Percentiles rank a stretch among this genome's conserved stretches.
These are phyloP conservation scores for Gymnoscopelus microlampas DNA, from an alignment of 2,797 vertebrate genomes.

Conservation along the genomic window DNA sequence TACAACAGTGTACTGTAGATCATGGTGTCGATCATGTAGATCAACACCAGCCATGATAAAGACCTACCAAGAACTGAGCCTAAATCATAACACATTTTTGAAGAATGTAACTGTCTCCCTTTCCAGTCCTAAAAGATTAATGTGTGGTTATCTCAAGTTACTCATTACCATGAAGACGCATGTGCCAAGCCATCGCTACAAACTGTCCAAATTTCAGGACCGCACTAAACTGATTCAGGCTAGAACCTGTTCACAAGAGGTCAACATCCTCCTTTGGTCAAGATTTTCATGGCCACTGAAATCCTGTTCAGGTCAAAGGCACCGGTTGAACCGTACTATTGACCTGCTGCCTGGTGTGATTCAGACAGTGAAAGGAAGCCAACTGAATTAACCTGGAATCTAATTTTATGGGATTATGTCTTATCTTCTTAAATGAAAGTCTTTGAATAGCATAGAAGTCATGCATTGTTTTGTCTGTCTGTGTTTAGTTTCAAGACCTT, in stretches of 20 bases:
- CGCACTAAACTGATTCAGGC: not conserved
- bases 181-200: not conserved
- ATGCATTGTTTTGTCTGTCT: not conserved
- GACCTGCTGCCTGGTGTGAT: not conserved
- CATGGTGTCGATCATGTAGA: no score
- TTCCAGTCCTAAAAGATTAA: not conserved
- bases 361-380: not conserved
- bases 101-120: not conserved
- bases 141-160: conserved; percentile 6
- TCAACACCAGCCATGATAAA: not conserved
- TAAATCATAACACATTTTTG: not conserved
- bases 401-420: not conserved
- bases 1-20: not conserved
- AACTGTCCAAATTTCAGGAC: not conserved
- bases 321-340: not conserved
- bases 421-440: not conserved
- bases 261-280: not conserved
- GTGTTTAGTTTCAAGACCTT: conserved; percentile 74
- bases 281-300: not conserved
- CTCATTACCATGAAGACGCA: not conserved
- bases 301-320: conserved; percentile 1
- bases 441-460: not conserved
- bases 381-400: not conserved
- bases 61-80: not conserved
- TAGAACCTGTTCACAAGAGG: conserved; percentile 32